These are phyloP conservation scores for Aproaerema taeniolella DNA, from an alignment of 2,888 invertebrate species.

Conservation along the genomic window DNA sequence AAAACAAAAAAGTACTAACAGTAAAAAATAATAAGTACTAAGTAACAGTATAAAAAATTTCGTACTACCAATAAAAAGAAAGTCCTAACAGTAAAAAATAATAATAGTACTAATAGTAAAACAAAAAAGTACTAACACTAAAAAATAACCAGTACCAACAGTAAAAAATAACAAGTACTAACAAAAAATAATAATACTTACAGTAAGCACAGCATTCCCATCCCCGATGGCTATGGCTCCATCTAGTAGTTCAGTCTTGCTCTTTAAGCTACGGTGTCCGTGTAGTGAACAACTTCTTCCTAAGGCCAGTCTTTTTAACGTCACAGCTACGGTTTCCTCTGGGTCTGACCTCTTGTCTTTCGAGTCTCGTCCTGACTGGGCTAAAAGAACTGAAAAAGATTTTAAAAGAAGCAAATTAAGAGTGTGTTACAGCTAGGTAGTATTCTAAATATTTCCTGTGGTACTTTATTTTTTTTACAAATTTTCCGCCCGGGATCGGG, in stretches of 20 bases:
- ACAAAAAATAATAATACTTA: conserved; percentile 39
- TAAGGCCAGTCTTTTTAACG: conserved; percentile 60
- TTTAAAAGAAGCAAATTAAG: too few relatives aligned
- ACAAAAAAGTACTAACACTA: not conserved
- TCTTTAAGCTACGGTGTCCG: conserved; percentile 77
- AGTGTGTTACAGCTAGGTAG: too few relatives aligned
- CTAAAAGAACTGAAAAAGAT: conserved; percentile 58
- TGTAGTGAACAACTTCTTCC: conserved; percentile 71
- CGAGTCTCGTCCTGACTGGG: conserved; percentile 74
- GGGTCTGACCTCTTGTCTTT: conserved; percentile 33
- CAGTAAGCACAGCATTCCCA: conserved; percentile 86
- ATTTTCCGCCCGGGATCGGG: too few relatives aligned
- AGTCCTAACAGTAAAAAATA: not conserved
- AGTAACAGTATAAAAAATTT: not conserved
- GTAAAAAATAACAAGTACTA: not conserved
- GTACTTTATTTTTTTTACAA: too few relatives aligned
- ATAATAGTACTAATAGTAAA: conserved; percentile 71
- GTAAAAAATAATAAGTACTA: not conserved
- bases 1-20: not conserved
- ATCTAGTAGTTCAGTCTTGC: conserved; percentile 84
- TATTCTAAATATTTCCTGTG: too few relatives aligned
- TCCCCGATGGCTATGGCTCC: conserved; percentile 83
- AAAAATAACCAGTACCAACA: not conserved
- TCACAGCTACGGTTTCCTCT: conserved; percentile 48
- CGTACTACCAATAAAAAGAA: not conserved